Percentiles rank a stretch among this genome's conserved stretches.
phyloP scores from a whole-genome alignment of 2,888 invertebrate species.

The Apamea monoglypha region DNA sequence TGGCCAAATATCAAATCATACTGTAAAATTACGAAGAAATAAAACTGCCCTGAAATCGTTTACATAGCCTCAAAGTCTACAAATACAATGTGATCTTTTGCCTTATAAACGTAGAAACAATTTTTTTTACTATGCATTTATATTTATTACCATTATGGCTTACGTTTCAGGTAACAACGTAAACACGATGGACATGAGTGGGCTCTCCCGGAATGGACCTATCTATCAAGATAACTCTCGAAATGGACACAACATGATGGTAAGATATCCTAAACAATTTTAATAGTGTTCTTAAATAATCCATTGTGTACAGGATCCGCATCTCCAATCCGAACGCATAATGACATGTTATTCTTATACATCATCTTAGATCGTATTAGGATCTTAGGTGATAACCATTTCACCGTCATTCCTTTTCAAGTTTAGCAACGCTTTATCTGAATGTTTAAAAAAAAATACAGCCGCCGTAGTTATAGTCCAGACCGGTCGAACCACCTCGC shows the following conservation, averaged over 20 bases:
- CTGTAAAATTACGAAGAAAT: background rate
- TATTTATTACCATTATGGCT: background rate
- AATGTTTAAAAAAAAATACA: background rate
- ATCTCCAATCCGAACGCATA: background rate
- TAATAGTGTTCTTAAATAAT: background rate
- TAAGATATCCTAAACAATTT: constrained; percentile 53
- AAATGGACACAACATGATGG: constrained; percentile 89
- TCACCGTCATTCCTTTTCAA: background rate
- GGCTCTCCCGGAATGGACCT: constrained; percentile 85
- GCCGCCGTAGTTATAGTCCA: background rate
- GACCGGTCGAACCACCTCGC: background rate
- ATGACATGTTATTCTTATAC: background rate
- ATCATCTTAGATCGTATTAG: background rate
- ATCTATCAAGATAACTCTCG: constrained; percentile 87
- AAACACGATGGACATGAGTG: constrained; percentile 86
- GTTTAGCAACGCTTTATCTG: background rate
- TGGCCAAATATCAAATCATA: background rate
- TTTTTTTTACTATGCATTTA: background rate
- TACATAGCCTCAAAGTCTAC: background rate
- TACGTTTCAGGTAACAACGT: constrained; percentile 81
- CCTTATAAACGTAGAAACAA: background rate
- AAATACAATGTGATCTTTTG: background rate
- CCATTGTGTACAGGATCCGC: background rate
- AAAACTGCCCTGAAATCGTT: background rate
- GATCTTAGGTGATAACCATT: background rate